Conservation (phyloP, 2,113 vertebrate genomes). For the Alaudala cheleensis region DNA sequence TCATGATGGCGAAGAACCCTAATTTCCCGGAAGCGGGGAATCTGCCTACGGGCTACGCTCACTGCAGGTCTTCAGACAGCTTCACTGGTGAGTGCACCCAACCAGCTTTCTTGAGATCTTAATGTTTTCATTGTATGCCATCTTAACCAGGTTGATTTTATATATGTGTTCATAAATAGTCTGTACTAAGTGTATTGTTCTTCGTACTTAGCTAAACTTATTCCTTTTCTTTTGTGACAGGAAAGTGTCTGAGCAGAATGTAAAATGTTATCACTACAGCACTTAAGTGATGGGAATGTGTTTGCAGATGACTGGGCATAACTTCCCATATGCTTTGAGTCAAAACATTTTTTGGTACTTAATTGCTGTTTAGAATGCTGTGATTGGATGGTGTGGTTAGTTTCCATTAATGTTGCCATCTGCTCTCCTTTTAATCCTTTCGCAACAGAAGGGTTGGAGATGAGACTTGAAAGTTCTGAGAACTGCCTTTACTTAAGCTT, state of each 20-base stretch:
- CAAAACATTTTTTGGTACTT: neutral
- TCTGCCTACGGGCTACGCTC: neutral
- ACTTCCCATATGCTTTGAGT: neutral
- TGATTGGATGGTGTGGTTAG: neutral
- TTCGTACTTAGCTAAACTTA: neutral
- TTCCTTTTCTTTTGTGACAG: neutral
- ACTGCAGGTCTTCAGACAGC: slow-evolving; percentile 33
- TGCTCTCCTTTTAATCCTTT: neutral
- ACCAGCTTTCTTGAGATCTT: neutral
- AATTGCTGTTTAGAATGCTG: neutral
- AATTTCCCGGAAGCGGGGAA: slow-evolving; percentile 51
- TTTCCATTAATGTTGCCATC: neutral
- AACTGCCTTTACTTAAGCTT: neutral
- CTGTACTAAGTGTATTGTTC: neutral
- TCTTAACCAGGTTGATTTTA: neutral
- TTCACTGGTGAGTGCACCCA: neutral
- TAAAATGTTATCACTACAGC: neutral
- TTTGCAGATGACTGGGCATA: neutral
- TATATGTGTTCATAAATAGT: neutral
- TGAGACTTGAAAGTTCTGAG: neutral
- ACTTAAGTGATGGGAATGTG: neutral
- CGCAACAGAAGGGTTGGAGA: neutral
- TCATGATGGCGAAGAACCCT: slow-evolving; percentile 63
- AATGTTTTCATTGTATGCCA: neutral
- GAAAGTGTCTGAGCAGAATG: fast-evolving